Percentiles rank a stretch among this genome's conserved stretches.
phyloP scores from a whole-genome alignment of 2,113 vertebrate genomes.

The Megalops atlanticus region DNA sequence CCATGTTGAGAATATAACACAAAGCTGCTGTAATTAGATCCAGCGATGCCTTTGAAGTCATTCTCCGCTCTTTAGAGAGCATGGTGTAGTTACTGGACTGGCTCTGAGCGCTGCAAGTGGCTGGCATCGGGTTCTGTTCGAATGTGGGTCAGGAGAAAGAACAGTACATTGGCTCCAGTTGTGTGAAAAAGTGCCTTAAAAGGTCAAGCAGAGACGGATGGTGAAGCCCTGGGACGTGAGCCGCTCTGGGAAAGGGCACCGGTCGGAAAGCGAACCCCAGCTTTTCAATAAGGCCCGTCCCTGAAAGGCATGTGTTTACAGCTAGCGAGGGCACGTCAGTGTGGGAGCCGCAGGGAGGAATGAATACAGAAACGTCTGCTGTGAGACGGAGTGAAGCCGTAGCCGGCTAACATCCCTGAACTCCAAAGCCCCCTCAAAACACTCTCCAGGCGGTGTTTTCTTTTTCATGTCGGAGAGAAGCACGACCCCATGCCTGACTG shows the following conservation, averaged over 20 bases:
- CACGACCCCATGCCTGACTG: background rate
- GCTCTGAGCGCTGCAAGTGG: background rate
- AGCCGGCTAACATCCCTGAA: background rate
- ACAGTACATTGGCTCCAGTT: background rate
- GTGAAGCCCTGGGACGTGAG: background rate
- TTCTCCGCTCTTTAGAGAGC: too few species aligned
- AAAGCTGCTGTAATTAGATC: background rate
- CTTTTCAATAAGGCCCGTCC: background rate
- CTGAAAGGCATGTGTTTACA: background rate
- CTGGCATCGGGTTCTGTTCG: background rate
- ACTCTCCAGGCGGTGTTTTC: background rate
- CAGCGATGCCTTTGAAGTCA: too few species aligned
- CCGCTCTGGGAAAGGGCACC: background rate
- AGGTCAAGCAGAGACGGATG: background rate
- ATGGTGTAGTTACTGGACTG: too few species aligned
- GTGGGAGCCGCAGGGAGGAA: background rate
- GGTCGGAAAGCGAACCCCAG: background rate
- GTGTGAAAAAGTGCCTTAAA: background rate
- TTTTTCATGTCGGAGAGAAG: background rate
- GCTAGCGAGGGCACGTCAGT: background rate
- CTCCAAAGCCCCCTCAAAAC: background rate
- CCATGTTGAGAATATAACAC: background rate
- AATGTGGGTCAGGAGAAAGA: background rate
- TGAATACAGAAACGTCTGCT: background rate
- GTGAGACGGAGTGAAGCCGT: background rate